Evolutionary conservation across 2,797 vertebrate genomes (phyloP).

Genomic region (Bovichtus diacanthus): DNA sequence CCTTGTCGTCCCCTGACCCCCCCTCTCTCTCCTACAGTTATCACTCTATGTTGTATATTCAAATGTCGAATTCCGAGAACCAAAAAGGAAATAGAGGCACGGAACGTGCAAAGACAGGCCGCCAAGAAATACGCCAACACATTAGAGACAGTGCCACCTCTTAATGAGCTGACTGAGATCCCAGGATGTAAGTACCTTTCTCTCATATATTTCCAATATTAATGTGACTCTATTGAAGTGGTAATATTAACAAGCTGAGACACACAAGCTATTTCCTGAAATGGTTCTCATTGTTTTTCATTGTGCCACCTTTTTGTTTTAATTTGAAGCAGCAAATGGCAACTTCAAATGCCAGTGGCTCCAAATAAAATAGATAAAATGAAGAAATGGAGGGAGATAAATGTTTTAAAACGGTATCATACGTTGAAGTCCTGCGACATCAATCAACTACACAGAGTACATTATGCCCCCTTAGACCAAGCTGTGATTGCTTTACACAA

Average conservation of each 20-base stretch:
- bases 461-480: neutral
- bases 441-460: neutral
- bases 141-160: constrained; percentile 93
- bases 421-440: neutral
- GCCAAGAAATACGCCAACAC: constrained; percentile 97
- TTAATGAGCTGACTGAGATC: constrained; percentile 92
- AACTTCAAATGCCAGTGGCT: neutral
- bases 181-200: constrained; percentile 87
- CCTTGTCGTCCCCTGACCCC: neutral
- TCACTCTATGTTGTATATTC: constrained; percentile 97
- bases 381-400: constrained; percentile 1
- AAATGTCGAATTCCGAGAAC: constrained; percentile 97
- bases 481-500: constrained; percentile 5
- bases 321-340: neutral
- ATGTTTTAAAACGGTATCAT: neutral
- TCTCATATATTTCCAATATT: neutral
- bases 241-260: neutral
- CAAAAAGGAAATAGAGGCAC: constrained; percentile 96
- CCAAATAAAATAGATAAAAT: neutral
- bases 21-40: constrained; percentile 83
- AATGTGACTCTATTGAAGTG: neutral
- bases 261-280: neutral
- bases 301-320: neutral
- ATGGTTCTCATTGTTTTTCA: neutral
- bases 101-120: constrained; percentile 90